phyloP scores from a whole-genome alignment of 2,113 vertebrate species.

The Phrynocephalus versicolor region DNA sequence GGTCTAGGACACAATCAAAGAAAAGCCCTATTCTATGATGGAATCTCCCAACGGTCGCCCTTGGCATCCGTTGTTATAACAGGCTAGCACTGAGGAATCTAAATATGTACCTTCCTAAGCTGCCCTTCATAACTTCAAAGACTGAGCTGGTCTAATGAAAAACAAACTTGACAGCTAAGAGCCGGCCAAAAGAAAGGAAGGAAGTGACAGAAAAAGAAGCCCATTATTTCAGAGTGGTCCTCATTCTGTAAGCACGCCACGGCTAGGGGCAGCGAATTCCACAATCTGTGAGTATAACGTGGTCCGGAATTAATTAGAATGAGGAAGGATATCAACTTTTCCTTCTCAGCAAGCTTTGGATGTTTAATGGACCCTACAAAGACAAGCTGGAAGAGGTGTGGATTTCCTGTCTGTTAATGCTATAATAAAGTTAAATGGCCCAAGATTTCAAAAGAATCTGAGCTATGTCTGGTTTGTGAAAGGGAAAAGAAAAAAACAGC shows the following conservation, averaged over 20 bases:
- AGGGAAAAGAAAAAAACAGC: neutral
- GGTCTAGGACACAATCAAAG: too few species aligned
- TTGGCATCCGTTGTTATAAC: neutral
- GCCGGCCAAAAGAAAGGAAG: neutral
- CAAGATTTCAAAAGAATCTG: conserved; percentile 3
- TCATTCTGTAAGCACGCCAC: neutral
- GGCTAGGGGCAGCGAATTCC: neutral
- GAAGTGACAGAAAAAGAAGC: neutral
- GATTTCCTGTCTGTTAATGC: neutral
- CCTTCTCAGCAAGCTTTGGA: neutral
- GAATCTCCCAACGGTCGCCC: neutral
- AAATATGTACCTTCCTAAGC: neutral
- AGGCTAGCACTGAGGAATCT: neutral
- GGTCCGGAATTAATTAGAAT: neutral
- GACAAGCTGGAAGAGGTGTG: neutral
- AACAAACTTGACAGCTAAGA: neutral
- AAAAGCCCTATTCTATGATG: too few species aligned
- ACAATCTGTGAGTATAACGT: neutral
- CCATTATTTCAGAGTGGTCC: too few species aligned
- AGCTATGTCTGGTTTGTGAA: neutral
- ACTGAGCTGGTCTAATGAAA: neutral
- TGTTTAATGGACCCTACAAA: too few species aligned
- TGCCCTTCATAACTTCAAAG: neutral
- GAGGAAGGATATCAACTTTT: neutral
- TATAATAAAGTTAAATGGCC: conserved; percentile 4